Base-by-base conservation (phyloP, 2,113 vertebrate genomes). In the Mesembrinibis cayennensis region DNA sequence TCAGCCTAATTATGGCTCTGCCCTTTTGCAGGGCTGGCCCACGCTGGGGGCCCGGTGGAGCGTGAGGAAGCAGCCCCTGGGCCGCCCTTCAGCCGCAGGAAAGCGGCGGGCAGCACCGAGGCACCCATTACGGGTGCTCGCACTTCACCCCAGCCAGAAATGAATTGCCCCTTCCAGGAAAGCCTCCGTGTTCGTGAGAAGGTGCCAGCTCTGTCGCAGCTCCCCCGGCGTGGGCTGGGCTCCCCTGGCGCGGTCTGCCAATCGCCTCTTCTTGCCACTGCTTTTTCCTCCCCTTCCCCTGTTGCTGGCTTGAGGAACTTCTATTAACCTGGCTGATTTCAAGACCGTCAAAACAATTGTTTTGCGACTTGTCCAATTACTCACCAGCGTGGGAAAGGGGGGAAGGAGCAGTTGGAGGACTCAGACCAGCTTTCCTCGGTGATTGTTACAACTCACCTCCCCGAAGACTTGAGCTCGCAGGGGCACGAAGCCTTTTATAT, bases 401-500 rank as follows among this genome's bases (percentile, higher is more conserved):
- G 10, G 23, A 67, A 72, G 19, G 34, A 81, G 27, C 74, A 25
- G 34, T 7, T 61, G 30, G 44, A 52, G 44, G 22, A n/a, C 42
- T 6, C 11, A 49, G 58, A 32, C 27, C 59, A 78, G 15, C n/a
- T 92, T 90, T 95, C 36, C 58, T 34, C 53, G 52, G 23, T 11
- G 61, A 32, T 10, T 2, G 6, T 45, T 45, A 36, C 40, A 63
- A 3, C 13, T 40, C 6, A 0, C 12, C 30, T 86, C 59, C 34
- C 59, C 0, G 4, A n/a, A 52, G 50, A 21, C 45, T 40, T 0
- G 0, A 27, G 52, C 20, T 77, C 10, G 8, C 27, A 7, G 36
- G 52, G 47, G 6, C 11, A 9, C 4, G 18, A 56, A 45, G 56
- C 14, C 7, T 30, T 81, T 42, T 10, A 4, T 32, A 19, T 4